Percentiles rank a stretch among this genome's conserved stretches.
phyloP scores from a whole-genome alignment of 2,888 invertebrate species.

The Trilocha varians region DNA sequence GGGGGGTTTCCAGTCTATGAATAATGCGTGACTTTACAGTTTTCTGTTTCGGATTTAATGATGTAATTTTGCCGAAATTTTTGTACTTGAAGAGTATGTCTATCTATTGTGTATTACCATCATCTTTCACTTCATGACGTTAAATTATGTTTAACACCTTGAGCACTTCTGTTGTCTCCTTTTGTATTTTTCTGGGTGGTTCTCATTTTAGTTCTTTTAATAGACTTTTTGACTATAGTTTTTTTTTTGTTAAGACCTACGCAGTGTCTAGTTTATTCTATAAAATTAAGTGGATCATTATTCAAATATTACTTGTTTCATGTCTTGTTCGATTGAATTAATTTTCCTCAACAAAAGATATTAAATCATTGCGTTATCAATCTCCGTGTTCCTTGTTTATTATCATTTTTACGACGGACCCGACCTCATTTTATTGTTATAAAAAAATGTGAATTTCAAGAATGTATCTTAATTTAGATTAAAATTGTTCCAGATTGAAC shows the following conservation, averaged over 20 bases:
- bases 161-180: too few relatives aligned
- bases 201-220: too few relatives aligned
- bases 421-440: constrained; percentile 2
- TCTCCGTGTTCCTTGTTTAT: constrained; percentile 3
- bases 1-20: constrained; percentile 18
- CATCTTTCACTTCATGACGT: too few relatives aligned
- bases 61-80: neutral
- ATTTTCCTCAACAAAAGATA: neutral
- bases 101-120: too few relatives aligned
- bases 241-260: neutral
- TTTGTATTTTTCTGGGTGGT: too few relatives aligned
- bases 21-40: constrained; percentile 29
- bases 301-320: neutral
- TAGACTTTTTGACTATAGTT: too few relatives aligned
- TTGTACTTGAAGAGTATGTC: neutral
- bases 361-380: neutral
- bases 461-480: constrained; percentile 3
- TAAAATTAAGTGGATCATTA: too few relatives aligned
- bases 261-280: too few relatives aligned
- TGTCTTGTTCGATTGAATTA: neutral
- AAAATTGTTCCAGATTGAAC: constrained; percentile 51
- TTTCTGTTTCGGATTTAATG: constrained; percentile 23
- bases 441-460: neutral
- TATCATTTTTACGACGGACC: constrained; percentile 1
- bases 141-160: too few relatives aligned